Conservation (phyloP, 2,797 vertebrate genomes). For the Allenopithecus nigroviridis region DNA sequence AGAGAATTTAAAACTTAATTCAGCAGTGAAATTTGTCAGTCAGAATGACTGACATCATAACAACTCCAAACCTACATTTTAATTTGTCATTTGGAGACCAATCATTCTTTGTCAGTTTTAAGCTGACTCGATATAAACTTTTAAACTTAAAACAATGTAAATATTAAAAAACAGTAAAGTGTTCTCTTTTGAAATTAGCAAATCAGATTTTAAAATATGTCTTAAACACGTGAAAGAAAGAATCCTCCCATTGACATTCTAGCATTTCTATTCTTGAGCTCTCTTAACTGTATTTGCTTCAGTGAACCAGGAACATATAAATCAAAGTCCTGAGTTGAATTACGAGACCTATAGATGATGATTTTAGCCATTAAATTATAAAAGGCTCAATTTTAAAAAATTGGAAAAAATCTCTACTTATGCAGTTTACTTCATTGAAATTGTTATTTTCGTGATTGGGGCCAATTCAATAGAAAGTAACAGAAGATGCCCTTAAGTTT, state of each 20-base stretch:
- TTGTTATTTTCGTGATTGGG: not conserved
- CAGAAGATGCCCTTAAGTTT: rapidly evolving
- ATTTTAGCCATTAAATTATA: not conserved
- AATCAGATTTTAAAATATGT: slow-evolving; percentile 2
- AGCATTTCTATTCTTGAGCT: not conserved
- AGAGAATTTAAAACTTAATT: slow-evolving; percentile 68
- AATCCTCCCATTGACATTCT: not conserved
- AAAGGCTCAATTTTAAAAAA: not conserved
- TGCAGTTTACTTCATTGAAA: not conserved
- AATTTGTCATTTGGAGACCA: slow-evolving; percentile 46
- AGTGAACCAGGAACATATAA: not conserved
- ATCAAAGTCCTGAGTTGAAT: not conserved
- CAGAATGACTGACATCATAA: slow-evolving; percentile 62
- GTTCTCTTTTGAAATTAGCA: not conserved
- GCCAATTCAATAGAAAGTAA: not conserved
- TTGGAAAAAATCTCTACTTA: not conserved
- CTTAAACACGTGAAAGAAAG: slow-evolving; percentile 40
- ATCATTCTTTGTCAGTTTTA: slow-evolving; percentile 45
- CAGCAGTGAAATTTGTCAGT: slow-evolving; percentile 59
- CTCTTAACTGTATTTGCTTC: not conserved
- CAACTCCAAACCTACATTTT: slow-evolving; percentile 36
- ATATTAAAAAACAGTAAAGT: not conserved
- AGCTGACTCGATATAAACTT: slow-evolving; percentile 43
- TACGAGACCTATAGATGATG: not conserved
- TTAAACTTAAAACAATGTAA: slow-evolving; percentile 31